Percentiles rank a stretch among this genome's conserved stretches.
These are phyloP conservation scores for Apodemia duryi DNA, from an alignment of 2,888 invertebrate genomes.

Conservation along the genomic window DNA sequence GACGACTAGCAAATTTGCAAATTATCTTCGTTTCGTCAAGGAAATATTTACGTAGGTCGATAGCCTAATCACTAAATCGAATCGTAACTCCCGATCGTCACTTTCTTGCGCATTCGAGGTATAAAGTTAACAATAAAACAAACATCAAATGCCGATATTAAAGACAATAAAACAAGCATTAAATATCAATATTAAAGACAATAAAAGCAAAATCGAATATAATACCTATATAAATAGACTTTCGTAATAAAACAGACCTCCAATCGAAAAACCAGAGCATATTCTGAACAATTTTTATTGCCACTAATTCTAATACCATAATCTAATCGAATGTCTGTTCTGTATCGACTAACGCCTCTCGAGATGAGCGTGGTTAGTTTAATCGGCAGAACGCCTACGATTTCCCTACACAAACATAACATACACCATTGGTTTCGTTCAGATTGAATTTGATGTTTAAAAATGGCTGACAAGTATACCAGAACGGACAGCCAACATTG, in stretches of 20 bases:
- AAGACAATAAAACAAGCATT: background rate
- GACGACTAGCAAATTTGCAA: too few species aligned
- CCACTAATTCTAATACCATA: conserved; percentile 51
- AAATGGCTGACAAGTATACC: background rate
- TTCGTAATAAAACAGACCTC: conserved; percentile 23
- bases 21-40: too few species aligned
- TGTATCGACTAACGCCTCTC: conserved; percentile 29
- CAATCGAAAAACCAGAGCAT: conserved; percentile 25
- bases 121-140: background rate
- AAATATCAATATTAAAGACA: conserved; percentile 12
- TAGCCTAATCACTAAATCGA: too few species aligned
- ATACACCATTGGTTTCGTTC: background rate
- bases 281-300: conserved; percentile 41
- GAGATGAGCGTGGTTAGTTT: conserved; percentile 14
- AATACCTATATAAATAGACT: conserved; percentile 19
- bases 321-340: conserved; percentile 40
- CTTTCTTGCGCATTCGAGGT: too few species aligned
- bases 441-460: conserved; percentile 5
- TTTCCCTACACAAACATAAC: background rate
- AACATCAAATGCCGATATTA: background rate
- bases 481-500: background rate
- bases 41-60: too few species aligned
- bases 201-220: conserved; percentile 13
- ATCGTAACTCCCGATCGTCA: too few species aligned
- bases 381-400: background rate